Percentiles rank a stretch among this genome's conserved stretches.
These are phyloP conservation scores for Porites evermanni DNA, from an alignment of 92 coral and sea anemone species.

Conservation along the genomic window DNA sequence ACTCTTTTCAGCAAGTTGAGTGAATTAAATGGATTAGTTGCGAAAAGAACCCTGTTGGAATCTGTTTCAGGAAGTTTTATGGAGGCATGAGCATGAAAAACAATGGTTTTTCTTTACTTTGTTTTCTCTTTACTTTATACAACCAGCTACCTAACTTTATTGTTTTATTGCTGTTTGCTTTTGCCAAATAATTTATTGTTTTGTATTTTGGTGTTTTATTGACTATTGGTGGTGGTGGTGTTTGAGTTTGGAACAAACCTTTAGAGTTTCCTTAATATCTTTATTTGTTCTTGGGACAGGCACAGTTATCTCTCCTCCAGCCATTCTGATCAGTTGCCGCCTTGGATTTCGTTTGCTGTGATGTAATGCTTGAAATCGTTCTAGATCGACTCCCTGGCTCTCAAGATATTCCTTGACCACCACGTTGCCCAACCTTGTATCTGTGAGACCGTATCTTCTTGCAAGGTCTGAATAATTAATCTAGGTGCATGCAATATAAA, in stretches of 20 bases:
- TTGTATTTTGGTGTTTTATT: too few relatives aligned
- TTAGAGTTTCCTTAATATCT: conserved; percentile 12
- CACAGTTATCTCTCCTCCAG: conserved; percentile 6
- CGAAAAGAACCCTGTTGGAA: too few relatives aligned
- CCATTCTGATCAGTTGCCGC: not conserved
- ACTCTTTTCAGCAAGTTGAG: too few relatives aligned
- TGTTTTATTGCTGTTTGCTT: too few relatives aligned
- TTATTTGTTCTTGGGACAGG: conserved; percentile 22
- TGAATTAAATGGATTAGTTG: too few relatives aligned
- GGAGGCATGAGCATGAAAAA: too few relatives aligned
- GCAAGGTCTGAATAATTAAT: conserved; percentile 52
- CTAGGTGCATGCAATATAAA: not conserved
- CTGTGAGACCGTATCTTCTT: conserved; percentile 30
- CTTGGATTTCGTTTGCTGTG: not conserved
- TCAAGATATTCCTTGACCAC: conserved; percentile 31
- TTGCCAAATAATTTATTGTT: too few relatives aligned
- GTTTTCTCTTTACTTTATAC: too few relatives aligned
- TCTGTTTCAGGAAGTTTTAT: too few relatives aligned
- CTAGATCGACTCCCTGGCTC: conserved; percentile 17
- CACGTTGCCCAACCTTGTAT: conserved; percentile 42
- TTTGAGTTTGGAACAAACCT: not conserved
- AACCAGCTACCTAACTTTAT: too few relatives aligned
- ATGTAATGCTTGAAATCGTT: conserved; percentile 7
- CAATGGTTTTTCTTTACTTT: too few relatives aligned
- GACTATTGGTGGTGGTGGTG: too few relatives aligned